These are phyloP conservation scores for Uropetala carovei DNA, from an alignment of 2,888 invertebrate species.

Conservation along the genomic window DNA sequence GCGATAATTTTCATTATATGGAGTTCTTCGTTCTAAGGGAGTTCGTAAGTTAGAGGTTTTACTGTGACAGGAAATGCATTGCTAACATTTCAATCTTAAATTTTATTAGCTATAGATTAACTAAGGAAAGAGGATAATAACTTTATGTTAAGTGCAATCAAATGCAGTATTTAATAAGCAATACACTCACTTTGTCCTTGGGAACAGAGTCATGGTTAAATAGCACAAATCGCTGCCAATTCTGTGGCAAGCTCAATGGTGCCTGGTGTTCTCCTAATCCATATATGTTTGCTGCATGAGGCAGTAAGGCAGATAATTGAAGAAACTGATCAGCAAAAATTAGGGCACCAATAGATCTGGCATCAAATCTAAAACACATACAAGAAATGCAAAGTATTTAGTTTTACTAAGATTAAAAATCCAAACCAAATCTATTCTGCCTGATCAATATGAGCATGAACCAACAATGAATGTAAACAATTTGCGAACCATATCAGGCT, in stretches of 20 bases:
- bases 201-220: slow-evolving; percentile 85
- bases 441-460: not conserved
- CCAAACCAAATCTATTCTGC: not conserved
- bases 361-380: slow-evolving; percentile 80
- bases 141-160: too few species aligned
- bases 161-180: too few species aligned
- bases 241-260: slow-evolving; percentile 79
- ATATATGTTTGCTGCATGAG: slow-evolving; percentile 79
- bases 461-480: too few species aligned
- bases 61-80: too few species aligned
- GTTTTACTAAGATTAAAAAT: not conserved
- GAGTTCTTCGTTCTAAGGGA: too few species aligned
- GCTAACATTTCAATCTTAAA: too few species aligned
- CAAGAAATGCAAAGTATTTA: not conserved
- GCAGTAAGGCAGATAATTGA: slow-evolving; percentile 81
- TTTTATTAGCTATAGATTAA: too few species aligned
- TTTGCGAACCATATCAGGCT: too few species aligned
- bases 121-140: too few species aligned
- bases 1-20: too few species aligned
- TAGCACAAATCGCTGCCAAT: slow-evolving; percentile 83
- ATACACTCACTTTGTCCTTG: slow-evolving; percentile 79
- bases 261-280: slow-evolving; percentile 86
- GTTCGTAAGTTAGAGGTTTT: too few species aligned
- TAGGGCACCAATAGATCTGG: slow-evolving; percentile 81
- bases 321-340: slow-evolving; percentile 86